phyloP scores from a whole-genome alignment of 2,113 vertebrate species.

The Pangasianodon hypophthalmus region DNA sequence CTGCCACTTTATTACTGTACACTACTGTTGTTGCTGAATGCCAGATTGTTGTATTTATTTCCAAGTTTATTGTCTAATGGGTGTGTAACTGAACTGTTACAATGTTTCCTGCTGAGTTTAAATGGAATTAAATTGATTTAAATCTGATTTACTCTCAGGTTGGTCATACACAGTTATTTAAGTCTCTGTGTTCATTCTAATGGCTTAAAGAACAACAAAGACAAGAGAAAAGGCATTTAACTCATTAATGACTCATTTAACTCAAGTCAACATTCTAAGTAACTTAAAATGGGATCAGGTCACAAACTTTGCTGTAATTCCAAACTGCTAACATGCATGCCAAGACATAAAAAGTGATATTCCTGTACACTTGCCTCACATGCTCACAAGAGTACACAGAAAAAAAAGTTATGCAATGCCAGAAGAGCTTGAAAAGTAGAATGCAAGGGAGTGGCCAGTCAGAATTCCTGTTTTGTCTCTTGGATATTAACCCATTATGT shows the following conservation, averaged over 20 bases:
- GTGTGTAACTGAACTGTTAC: neutral
- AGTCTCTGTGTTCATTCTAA: neutral
- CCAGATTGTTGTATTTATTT: neutral
- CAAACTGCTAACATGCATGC: neutral
- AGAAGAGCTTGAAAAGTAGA: neutral
- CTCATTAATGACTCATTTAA: no score
- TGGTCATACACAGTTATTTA: neutral
- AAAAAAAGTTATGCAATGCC: neutral
- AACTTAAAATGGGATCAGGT: neutral
- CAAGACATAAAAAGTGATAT: neutral
- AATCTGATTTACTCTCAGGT: neutral
- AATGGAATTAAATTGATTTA: no score
- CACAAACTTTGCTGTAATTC: no score
- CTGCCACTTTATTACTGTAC: neutral
- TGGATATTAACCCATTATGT: neutral
- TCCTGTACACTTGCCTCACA: no score
- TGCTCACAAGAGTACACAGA: no score
- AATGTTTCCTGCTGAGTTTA: neutral
- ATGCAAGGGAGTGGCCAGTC: neutral
- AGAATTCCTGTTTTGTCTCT: no score
- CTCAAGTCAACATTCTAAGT: no score
- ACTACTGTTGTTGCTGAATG: neutral
- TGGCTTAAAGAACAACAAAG: neutral
- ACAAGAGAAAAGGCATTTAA: neutral
- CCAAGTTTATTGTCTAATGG: neutral